Base-by-base conservation (phyloP, 2,797 vertebrate species). In the Echeneis naucrates region DNA sequence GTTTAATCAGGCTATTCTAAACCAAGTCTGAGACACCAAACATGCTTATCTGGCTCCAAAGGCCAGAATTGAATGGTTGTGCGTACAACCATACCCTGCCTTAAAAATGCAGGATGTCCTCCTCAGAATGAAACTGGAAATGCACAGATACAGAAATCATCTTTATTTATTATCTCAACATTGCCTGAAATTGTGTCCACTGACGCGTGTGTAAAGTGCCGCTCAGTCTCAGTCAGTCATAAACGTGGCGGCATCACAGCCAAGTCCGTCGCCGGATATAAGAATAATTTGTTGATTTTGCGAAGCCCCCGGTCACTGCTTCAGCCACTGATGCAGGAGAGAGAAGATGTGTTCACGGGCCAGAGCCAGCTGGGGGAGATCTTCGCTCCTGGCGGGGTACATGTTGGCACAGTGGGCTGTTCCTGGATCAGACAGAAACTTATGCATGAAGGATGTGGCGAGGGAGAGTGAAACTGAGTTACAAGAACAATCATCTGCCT, bases 401-500 rank as follows among this genome's bases (percentile, higher is more conserved):
- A 95, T 94, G 88, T 95, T 94, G 51, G 93, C 93, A 81, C 94
- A 95, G 65, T 94, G 93, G 52, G 90, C 89, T n/a, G 94, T 94
- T 85, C 90, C 92, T 95, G 82, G 54, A 75, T 69, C 24, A 51
- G 33, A 82, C 26, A 53, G 26, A 33, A 16, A 71, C 23, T 33
- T 7, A 57, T 52, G 50, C n/a, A 44, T 30, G 27, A 53, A 60
- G n/a, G 14, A 57, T 26, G 75, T 16, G 4, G 60, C 24, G 67
- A 45, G 2, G n/a, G 40, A 75, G 65, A 45, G 26, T 70, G 45
- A 51, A 75, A 64, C 16, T 35, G 26, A 42, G 42, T 83, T 70
- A 77, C 48, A 66, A 69, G 42, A 55, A 62, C 77, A 82, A 84
- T 77, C 83, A 85, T 72, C 37, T 11, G 53, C 21, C 60, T 33